Conservation (phyloP, 2,797 vertebrate genomes). For the Todus mexicanus region DNA sequence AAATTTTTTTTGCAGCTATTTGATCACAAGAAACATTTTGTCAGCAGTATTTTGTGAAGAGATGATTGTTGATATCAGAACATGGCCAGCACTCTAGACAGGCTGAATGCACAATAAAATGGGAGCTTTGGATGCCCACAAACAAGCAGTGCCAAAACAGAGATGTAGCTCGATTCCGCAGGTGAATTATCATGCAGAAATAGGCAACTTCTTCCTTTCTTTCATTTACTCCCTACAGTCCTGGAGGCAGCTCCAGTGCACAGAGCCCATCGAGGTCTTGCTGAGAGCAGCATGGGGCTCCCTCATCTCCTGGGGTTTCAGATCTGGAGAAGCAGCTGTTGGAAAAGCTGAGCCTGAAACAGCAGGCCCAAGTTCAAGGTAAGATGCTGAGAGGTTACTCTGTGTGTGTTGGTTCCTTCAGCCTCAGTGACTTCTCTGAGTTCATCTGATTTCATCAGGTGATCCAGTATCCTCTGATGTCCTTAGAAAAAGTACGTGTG, state of each 20-base stretch:
- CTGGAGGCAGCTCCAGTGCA: neutral
- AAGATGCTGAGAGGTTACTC: neutral
- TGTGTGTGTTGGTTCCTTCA: neutral
- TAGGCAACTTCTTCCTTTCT: neutral
- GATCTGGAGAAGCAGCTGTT: neutral
- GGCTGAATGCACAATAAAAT: neutral
- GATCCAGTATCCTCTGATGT: neutral
- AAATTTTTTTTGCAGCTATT: neutral
- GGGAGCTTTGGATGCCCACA: neutral
- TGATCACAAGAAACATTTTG: neutral
- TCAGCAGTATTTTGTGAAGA: neutral
- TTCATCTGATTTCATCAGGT: neutral
- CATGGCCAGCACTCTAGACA: accelerated
- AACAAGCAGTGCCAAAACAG: neutral
- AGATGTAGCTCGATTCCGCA: neutral
- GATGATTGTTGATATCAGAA: neutral
- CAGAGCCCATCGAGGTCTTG: neutral
- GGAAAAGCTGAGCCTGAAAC: neutral
- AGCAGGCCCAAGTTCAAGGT: neutral
- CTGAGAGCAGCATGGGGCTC: neutral
- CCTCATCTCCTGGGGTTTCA: accelerated
- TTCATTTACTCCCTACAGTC: neutral
- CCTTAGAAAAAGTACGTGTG: neutral
- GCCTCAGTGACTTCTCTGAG: neutral
- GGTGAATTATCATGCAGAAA: neutral